phyloP scores from a whole-genome alignment of 2,797 vertebrate species.

The Chelon auratus region DNA sequence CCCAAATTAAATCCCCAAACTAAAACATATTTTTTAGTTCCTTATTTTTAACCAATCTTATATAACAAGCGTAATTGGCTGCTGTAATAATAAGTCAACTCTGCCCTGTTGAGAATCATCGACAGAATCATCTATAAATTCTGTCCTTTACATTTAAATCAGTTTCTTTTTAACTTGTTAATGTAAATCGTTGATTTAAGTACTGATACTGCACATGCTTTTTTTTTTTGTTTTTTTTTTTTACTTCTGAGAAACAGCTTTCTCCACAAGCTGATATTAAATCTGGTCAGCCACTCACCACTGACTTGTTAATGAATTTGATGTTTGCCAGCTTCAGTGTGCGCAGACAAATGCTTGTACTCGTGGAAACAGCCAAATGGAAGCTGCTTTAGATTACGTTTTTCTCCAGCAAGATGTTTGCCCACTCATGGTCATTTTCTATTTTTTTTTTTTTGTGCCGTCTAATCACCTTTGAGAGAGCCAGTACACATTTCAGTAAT shows the following conservation, averaged over 20 bases:
- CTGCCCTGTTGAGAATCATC: not conserved
- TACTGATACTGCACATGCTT: too few species aligned
- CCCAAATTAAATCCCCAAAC: too few species aligned
- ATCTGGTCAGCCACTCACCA: not conserved
- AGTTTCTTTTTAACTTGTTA: too few species aligned
- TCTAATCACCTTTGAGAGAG: not conserved
- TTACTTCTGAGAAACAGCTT: not conserved
- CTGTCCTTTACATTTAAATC: too few species aligned
- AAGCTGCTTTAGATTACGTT: not conserved
- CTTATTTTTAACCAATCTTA: not conserved
- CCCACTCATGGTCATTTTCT: not conserved
- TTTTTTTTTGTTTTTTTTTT: too few species aligned
- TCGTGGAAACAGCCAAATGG: not conserved
- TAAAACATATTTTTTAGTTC: too few species aligned
- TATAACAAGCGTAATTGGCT: not conserved
- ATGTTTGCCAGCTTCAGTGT: not conserved
- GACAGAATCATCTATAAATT: too few species aligned
- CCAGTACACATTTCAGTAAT: conserved; percentile 5
- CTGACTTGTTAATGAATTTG: not conserved
- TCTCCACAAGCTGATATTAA: not conserved
- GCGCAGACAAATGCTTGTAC: not conserved
- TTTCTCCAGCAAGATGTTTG: not conserved
- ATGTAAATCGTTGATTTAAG: too few species aligned
- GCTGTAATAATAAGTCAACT: not conserved
- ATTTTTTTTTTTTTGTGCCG: not conserved